A percentile compares a stretch with the other conserved stretches of the same genome.
phyloP scores from a whole-genome alignment of 2,797 vertebrate species.

The Rhabdomys pumilio region DNA sequence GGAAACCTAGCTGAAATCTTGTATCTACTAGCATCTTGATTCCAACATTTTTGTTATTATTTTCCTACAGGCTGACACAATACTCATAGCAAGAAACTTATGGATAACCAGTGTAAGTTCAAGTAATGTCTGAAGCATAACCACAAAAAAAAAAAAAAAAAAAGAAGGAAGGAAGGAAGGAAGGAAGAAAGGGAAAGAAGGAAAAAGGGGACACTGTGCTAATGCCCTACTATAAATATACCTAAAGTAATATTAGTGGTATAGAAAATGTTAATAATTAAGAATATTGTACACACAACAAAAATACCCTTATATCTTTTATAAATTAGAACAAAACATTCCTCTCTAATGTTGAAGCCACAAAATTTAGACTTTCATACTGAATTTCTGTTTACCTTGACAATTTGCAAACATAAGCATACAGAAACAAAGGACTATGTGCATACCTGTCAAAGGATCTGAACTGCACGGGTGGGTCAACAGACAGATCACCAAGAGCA shows the following conservation, averaged over 20 bases:
- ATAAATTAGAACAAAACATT: conserved; percentile 53
- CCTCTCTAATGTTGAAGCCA: conserved; percentile 19
- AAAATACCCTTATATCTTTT: conserved; percentile 35
- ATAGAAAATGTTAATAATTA: conserved; percentile 2
- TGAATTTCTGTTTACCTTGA: conserved; percentile 35
- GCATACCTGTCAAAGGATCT: conserved; percentile 97
- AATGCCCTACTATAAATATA: neutral
- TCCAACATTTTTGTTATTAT: neutral
- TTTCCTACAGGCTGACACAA: neutral
- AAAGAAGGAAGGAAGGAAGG: accelerated
- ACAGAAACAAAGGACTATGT: neutral
- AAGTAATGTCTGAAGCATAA: neutral
- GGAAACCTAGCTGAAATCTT: neutral
- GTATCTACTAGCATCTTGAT: neutral
- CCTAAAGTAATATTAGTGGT: conserved; percentile 2
- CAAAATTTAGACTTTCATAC: conserved; percentile 19
- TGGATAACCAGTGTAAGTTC: neutral
- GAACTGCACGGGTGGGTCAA: conserved; percentile 93
- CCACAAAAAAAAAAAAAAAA: neutral
- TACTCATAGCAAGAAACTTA: neutral
- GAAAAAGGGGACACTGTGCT: neutral
- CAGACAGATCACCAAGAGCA: conserved; percentile 89
- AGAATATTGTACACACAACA: conserved; percentile 16
- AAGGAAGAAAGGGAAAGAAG: accelerated
- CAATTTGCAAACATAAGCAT: neutral